Evolutionary conservation across 1,140 invertebrate genomes (phyloP).

Genomic region (Stegodyphus dumicola): DNA sequence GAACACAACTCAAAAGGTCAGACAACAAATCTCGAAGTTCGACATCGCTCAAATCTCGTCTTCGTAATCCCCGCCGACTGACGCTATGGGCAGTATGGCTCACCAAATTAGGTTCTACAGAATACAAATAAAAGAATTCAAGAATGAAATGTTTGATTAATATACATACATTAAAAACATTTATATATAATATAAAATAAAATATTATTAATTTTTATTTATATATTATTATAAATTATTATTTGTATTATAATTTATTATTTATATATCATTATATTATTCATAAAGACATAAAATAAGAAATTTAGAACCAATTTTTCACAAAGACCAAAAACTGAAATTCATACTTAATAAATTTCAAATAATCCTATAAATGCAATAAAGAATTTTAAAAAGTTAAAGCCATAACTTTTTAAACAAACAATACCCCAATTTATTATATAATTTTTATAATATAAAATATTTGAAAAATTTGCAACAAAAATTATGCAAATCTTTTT

Average conservation of each 20-base stretch:
- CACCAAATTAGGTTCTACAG: conserved; percentile 87
- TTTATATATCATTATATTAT: too few relatives aligned
- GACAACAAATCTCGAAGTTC: conserved; percentile 88
- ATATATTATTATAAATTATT: conserved; percentile 3
- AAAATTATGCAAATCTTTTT: too few relatives aligned
- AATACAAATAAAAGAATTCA: conserved; percentile 8
- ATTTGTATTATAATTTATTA: neutral
- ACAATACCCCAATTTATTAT: too few relatives aligned
- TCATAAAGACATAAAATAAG: too few relatives aligned
- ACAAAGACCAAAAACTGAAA: too few relatives aligned
- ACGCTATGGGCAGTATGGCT: conserved; percentile 92
- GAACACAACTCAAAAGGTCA: conserved; percentile 82
- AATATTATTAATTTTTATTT: conserved; percentile 25
- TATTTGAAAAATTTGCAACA: too few relatives aligned
- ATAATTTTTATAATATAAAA: too few relatives aligned
- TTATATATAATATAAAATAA: neutral
- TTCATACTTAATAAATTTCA: too few relatives aligned
- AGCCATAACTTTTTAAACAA: too few relatives aligned
- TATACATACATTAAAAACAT: neutral
- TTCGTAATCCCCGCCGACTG: conserved; percentile 85
- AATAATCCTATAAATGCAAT: too few relatives aligned
- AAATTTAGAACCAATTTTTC: too few relatives aligned
- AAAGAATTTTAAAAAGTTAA: too few relatives aligned
- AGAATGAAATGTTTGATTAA: neutral
- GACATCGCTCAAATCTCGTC: conserved; percentile 85